Conservation (phyloP, 2,888 invertebrate species). For the Aspidiotus rigidus region DNA sequence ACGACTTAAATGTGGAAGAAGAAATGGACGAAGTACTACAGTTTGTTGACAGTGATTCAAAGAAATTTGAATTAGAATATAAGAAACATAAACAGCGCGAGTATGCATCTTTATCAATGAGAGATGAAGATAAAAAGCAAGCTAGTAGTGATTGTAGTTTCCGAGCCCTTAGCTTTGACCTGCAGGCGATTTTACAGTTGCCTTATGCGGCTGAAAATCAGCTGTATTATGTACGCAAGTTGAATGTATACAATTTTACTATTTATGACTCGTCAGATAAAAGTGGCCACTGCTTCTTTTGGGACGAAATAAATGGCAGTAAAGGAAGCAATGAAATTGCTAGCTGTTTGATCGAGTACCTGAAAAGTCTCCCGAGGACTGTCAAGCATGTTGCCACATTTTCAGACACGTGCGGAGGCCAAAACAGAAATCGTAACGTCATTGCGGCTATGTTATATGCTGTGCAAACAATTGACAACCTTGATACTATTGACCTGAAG, state of each 20-base stretch:
- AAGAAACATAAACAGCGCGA: too few relatives aligned
- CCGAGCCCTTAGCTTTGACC: too few relatives aligned
- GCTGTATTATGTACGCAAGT: constrained; percentile 18
- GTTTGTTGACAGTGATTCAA: too few relatives aligned
- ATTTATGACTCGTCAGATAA: constrained; percentile 19
- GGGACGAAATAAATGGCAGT: too few relatives aligned
- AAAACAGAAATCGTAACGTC: constrained; percentile 31
- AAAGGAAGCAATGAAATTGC: constrained; percentile 29
- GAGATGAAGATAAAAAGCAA: too few relatives aligned
- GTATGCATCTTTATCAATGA: too few relatives aligned
- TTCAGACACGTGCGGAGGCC: constrained; percentile 25
- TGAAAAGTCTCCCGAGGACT: constrained; percentile 2
- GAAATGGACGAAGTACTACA: too few relatives aligned
- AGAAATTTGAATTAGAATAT: too few relatives aligned
- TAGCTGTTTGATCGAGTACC: constrained; percentile 20
- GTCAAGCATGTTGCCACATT: constrained; percentile 8
- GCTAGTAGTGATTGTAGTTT: too few relatives aligned
- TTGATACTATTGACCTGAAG: constrained; percentile 38
- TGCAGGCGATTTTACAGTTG: not conserved
- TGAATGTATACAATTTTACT: constrained; percentile 28
- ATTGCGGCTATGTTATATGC: constrained; percentile 36
- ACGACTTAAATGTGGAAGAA: too few relatives aligned
- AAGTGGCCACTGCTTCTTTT: constrained; percentile 20
- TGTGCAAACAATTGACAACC: constrained; percentile 35
- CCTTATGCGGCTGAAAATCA: not conserved